Conservation (phyloP, 2,113 vertebrate species). For the Ochotona curzoniae region DNA sequence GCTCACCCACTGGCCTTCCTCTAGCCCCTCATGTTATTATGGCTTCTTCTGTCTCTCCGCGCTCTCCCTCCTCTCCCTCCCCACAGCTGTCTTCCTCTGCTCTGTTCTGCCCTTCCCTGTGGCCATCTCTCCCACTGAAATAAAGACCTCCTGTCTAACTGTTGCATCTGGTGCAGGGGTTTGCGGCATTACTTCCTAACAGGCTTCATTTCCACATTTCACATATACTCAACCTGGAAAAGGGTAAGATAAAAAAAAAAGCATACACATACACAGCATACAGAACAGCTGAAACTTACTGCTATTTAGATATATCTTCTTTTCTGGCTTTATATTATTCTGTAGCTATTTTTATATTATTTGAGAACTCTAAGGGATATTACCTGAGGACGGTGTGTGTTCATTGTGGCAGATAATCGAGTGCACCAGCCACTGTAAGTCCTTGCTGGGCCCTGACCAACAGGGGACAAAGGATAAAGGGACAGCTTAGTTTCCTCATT, state of each 20-base stretch:
- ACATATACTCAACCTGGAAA: neutral
- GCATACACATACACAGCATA: neutral
- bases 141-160: too few species aligned
- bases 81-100: too few species aligned
- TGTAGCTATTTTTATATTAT: constrained; percentile 31
- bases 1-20: too few species aligned
- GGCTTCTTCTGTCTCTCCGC: too few species aligned
- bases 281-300: neutral
- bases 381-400: neutral
- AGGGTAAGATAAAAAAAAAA: neutral
- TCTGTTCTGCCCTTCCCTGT: too few species aligned
- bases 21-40: too few species aligned
- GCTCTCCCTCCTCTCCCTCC: too few species aligned
- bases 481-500: neutral
- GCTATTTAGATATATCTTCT: neutral
- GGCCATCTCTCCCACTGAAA: too few species aligned
- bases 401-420: constrained; percentile 24
- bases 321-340: neutral
- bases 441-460: neutral
- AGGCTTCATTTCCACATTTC: neutral
- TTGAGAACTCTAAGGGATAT: neutral
- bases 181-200: too few species aligned
- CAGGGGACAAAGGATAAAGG: neutral
- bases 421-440: neutral
- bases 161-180: too few species aligned